phyloP scores from a whole-genome alignment of 2,113 vertebrate species.

The Mus pahari region DNA sequence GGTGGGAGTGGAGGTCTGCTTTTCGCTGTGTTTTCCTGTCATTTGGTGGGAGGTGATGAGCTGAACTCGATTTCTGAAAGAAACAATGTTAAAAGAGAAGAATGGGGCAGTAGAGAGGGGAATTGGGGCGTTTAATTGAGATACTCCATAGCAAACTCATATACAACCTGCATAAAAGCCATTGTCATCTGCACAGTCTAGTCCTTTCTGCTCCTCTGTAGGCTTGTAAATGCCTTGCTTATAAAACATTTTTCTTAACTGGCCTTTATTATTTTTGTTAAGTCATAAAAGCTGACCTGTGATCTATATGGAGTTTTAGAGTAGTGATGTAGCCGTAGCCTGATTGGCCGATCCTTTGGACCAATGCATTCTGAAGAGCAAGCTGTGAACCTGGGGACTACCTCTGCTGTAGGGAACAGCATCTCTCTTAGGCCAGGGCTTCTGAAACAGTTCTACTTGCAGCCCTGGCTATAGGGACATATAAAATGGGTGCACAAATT shows the following conservation, averaged over 20 bases:
- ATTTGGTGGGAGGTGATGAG: background rate
- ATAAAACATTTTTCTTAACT: background rate
- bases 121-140: background rate
- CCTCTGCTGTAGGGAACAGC: background rate
- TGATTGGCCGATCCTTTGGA: slow-evolving; percentile 1
- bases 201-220: background rate
- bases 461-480: background rate
- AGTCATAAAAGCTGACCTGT: slow-evolving; percentile 21
- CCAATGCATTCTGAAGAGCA: background rate
- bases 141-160: background rate
- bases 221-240: background rate
- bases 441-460: background rate
- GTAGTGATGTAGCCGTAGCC: background rate
- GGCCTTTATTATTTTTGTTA: slow-evolving; percentile 15
- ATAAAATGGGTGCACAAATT: background rate
- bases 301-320: background rate
- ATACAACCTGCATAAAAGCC: background rate
- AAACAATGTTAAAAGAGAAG: background rate
- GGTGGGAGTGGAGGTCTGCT: background rate
- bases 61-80: background rate
- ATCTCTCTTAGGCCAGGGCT: background rate
- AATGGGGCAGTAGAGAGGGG: background rate
- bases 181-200: background rate
- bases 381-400: background rate
- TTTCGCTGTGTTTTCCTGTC: background rate